Base-by-base conservation (phyloP, 2,888 invertebrate genomes). In the Caenorhabditis japonica region DNA sequence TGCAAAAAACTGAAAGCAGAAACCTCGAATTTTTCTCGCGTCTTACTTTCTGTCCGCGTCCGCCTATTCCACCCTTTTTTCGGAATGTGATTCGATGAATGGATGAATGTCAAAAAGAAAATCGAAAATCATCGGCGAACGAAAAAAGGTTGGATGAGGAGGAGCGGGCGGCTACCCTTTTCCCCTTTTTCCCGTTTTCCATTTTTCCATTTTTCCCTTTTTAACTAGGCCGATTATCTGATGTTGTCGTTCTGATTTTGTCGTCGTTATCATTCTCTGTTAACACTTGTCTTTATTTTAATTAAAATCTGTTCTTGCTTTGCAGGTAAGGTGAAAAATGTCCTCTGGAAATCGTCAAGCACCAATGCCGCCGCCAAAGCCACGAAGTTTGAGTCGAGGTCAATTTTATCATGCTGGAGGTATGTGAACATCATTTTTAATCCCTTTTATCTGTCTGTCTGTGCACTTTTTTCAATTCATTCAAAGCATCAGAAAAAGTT, bases 281-380 rank as follows among this genome's bases (percentile, higher is more conserved):
- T 46, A n/a, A 17, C 44, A 25, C n/a, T n/a, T 44, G 30, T 30
- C 7, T 30, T 30, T 7, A 5, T 10, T 10, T 30, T 30, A 30
- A 5, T 10, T 10, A 30, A 30, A 5, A 30, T 30, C 10, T 10
- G 30, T 7, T 30, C 5, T 47, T 7, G 41, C 33, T 44, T 44
- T 27, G 51, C 51, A 25, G 51, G 34, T 12, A 12, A 1, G 3
- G 43, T 23, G 19, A 23, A 39, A 39, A 5, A 69, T 69, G 69
- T 69, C 64, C 7, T 73, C 73, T 53, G 58, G 60, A 10, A 66
- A 61, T 33, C 73, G 73, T 21, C 60, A 61, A 38, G 73, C 73
- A 34, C 73, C 73, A 25, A 66, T 73, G 66, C 73, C 73, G 21
- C 73, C 73, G 38, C 73, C 73, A 17, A 73, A 73, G 30, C 73